Percentiles rank a stretch among this genome's conserved stretches.
These are phyloP conservation scores for Sciurus niger DNA, from an alignment of 2,113 vertebrate species.

Conservation along the genomic window DNA sequence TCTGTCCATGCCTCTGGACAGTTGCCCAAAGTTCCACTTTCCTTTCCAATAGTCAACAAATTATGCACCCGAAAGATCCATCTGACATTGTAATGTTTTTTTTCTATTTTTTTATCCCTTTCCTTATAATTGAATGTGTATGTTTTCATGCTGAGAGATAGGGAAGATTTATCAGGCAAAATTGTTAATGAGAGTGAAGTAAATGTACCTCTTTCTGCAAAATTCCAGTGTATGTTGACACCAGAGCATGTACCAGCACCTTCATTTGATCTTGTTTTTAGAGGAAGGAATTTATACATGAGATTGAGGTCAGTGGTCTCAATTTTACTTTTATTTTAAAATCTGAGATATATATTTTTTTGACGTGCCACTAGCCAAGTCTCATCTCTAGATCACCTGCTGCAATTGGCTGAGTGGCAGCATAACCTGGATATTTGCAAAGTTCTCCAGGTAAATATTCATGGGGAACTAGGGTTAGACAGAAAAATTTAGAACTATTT, in stretches of 20 bases:
- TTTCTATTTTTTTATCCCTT: background rate
- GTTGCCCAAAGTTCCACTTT: background rate
- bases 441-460: background rate
- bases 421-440: background rate
- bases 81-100: background rate
- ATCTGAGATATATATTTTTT: background rate
- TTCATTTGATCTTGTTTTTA: background rate
- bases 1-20: background rate
- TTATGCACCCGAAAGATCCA: background rate
- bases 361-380: background rate
- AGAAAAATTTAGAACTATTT: background rate
- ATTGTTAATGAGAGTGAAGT: background rate
- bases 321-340: background rate
- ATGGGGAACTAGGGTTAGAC: background rate
- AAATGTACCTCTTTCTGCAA: background rate
- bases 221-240: background rate
- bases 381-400: background rate
- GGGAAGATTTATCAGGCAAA: background rate
- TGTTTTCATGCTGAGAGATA: background rate
- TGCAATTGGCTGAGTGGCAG: background rate
- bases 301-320: background rate
- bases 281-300: background rate
- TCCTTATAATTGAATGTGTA: background rate
- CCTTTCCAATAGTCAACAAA: background rate
- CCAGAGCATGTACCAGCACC: background rate